Percentiles rank a stretch among this genome's conserved stretches.
Evolutionary conservation across 2,113 vertebrate genomes (phyloP).

Genomic region (Falco punctatus): DNA sequence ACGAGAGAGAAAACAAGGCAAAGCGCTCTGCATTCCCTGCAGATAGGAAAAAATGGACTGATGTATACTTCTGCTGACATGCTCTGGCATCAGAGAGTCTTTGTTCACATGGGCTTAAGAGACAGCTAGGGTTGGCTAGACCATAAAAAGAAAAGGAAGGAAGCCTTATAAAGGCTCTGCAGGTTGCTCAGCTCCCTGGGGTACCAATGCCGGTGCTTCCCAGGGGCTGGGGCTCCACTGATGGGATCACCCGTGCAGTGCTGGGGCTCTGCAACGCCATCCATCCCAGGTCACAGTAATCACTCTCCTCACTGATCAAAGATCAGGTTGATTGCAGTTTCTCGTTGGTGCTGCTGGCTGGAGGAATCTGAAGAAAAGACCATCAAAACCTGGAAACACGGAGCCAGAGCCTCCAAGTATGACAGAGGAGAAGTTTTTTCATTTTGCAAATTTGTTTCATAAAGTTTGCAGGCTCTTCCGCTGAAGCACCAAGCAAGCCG

Average conservation of each 20-base stretch:
- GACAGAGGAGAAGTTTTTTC: neutral
- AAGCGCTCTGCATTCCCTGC: neutral
- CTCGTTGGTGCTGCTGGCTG: neutral
- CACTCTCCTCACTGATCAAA: neutral
- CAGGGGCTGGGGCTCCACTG: neutral
- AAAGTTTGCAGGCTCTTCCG: neutral
- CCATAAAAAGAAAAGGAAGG: neutral
- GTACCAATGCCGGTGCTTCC: neutral
- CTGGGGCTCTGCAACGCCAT: neutral
- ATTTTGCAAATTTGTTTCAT: neutral
- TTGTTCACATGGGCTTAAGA: neutral
- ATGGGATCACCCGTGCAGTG: accelerated
- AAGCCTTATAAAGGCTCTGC: neutral
- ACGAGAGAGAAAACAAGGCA: neutral
- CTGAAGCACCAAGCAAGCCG: neutral
- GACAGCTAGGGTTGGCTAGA: neutral
- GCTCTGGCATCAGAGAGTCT: neutral
- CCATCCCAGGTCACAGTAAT: accelerated
- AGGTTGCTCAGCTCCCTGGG: neutral
- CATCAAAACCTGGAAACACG: neutral
- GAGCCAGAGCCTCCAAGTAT: neutral
- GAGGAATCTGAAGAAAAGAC: neutral
- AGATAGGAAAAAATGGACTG: neutral
- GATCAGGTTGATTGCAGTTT: no score
- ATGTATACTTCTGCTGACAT: neutral